Conservation (phyloP, 2,797 vertebrate genomes). For the Allobates femoralis region DNA sequence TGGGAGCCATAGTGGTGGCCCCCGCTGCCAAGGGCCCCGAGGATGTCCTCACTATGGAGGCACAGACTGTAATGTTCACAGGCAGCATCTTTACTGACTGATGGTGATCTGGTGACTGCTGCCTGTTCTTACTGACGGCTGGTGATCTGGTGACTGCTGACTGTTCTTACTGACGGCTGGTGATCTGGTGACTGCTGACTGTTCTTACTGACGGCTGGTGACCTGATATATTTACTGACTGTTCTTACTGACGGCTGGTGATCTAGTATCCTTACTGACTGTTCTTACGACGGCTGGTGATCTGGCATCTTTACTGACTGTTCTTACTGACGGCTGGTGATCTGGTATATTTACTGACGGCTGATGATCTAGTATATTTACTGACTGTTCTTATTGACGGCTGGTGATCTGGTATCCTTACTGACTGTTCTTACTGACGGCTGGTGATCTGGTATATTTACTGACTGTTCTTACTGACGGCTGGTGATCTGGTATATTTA, state of each 20-base stretch:
- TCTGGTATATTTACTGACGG: too few species aligned
- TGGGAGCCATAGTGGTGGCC: slow-evolving; percentile 66
- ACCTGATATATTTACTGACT: not conserved
- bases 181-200: not conserved
- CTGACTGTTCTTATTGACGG: not conserved
- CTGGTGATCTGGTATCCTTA: not conserved
- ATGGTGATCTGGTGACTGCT: not conserved
- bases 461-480: not conserved
- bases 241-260: not conserved
- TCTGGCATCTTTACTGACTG: not conserved
- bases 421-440: slow-evolving; percentile 3
- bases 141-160: not conserved
- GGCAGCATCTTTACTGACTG: not conserved
- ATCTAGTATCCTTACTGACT: not conserved
- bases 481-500: too few species aligned
- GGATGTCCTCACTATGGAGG: not conserved
- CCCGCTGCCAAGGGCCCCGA: not conserved
- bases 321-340: too few species aligned
- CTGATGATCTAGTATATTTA: not conserved
- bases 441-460: too few species aligned
- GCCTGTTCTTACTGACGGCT: too few species aligned
- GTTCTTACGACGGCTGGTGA: not conserved
- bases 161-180: not conserved
- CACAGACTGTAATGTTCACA: too few species aligned
- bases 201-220: not conserved